Percentiles rank a stretch among this genome's conserved stretches.
Evolutionary conservation across 2,797 vertebrate species (phyloP).

Genomic region (Hirundo rustica): DNA sequence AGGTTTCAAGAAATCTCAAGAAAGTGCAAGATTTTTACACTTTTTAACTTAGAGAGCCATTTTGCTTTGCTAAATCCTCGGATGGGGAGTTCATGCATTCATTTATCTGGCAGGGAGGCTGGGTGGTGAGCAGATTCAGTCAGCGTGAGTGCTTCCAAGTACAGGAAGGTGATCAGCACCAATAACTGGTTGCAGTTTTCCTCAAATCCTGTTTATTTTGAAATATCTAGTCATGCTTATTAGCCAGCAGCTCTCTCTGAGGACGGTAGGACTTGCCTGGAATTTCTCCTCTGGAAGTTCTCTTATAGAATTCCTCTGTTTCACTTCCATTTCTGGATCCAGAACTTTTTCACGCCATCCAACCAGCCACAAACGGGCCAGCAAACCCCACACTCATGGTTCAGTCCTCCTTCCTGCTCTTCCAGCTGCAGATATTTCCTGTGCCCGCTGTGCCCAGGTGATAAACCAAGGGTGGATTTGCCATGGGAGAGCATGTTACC

Average conservation of each 20-base stretch:
- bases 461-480: not conserved
- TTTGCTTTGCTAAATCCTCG: not conserved
- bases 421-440: not conserved
- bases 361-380: not conserved
- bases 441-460: not conserved
- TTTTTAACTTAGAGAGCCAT: not conserved
- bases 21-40: not conserved
- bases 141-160: not conserved
- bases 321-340: not conserved
- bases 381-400: not conserved
- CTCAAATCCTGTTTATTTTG: not conserved
- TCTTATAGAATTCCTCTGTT: not conserved
- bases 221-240: not conserved
- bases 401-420: not conserved
- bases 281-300: not conserved
- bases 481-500: not conserved
- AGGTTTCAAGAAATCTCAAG: constrained; percentile 3
- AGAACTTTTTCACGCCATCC: not conserved
- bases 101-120: not conserved
- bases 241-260: not conserved
- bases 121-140: not conserved
- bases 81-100: not conserved
- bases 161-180: not conserved
- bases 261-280: not conserved
- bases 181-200: not conserved